Percentiles rank a stretch among this genome's conserved stretches.
phyloP scores from a whole-genome alignment of 1,140 invertebrate genomes.

The Ditylenchus dipsaci region DNA sequence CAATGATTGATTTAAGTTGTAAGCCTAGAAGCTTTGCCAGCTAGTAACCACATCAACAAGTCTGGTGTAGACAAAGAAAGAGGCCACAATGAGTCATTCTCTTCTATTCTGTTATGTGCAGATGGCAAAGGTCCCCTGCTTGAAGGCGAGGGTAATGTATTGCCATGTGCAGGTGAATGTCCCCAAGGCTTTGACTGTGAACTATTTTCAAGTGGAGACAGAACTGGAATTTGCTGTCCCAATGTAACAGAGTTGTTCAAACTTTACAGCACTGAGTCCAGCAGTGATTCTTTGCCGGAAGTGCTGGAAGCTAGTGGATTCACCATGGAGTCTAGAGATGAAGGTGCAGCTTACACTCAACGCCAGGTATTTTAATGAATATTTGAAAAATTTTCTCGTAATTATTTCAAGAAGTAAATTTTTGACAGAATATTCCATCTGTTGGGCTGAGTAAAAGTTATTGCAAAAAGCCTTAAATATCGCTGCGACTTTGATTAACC shows the following conservation, averaged over 20 bases:
- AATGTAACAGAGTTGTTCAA: constrained; percentile 25
- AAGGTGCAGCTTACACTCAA: not conserved
- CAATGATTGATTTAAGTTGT: too few relatives aligned
- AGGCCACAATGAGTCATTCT: not conserved
- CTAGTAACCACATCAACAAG: too few relatives aligned
- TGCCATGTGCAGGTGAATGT: constrained; percentile 28
- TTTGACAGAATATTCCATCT: too few relatives aligned
- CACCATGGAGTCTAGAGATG: not conserved
- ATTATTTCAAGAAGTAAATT: too few relatives aligned
- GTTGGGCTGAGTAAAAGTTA: too few relatives aligned
- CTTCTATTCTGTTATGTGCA: constrained; percentile 19
- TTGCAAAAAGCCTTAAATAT: too few relatives aligned
- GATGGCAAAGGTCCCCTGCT: constrained; percentile 36
- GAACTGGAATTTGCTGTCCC: constrained; percentile 35
- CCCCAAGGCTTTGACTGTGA: constrained; percentile 36
- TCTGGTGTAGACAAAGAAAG: too few relatives aligned
- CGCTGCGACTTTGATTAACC: too few relatives aligned
- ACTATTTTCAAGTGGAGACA: not conserved
- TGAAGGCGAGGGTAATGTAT: constrained; percentile 29
- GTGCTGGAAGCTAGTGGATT: not conserved
- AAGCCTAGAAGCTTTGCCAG: too few relatives aligned
- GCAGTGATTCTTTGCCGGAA: not conserved
- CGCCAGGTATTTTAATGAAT: not conserved
- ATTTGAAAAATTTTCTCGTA: too few relatives aligned
- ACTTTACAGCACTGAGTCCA: constrained; percentile 5